These are phyloP conservation scores for Hesperia comma DNA, from an alignment of 2,888 invertebrate species.

Conservation along the genomic window DNA sequence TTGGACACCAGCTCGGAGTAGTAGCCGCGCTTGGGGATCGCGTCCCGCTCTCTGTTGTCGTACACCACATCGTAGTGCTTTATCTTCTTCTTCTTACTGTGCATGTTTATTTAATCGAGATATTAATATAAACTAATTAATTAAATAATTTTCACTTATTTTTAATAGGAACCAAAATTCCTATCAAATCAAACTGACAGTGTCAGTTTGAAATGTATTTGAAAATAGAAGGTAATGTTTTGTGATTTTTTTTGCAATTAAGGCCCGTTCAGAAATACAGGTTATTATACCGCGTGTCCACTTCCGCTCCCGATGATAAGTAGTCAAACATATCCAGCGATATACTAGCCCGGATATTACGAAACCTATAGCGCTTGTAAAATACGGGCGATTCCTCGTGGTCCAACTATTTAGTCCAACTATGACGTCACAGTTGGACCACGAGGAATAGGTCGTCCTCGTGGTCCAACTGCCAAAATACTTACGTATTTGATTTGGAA, in stretches of 20 bases:
- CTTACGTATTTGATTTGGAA: no score
- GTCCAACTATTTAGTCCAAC: no score
- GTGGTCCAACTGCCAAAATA: no score
- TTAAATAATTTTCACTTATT: conserved; percentile 9
- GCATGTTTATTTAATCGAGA: conserved; percentile 52
- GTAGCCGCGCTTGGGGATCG: conserved; percentile 81
- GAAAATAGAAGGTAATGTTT: conserved; percentile 6
- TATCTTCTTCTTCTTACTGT: conserved; percentile 69
- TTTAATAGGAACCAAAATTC: background rate
- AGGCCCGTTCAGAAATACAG: no score
- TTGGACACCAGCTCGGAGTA: conserved; percentile 85
- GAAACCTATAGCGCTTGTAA: no score
- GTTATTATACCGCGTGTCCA: no score
- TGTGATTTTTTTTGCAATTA: background rate
- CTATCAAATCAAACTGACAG: conserved; percentile 6
- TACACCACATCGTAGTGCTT: conserved; percentile 71
- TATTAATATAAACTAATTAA: conserved; percentile 12
- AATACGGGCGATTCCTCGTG: no score
- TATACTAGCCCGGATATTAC: no score
- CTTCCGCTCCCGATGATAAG: no score
- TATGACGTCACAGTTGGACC: no score
- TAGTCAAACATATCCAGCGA: no score
- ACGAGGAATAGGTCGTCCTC: no score
- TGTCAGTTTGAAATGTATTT: conserved; percentile 19
- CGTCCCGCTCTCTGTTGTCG: conserved; percentile 63